phyloP scores from a whole-genome alignment of 1,140 invertebrate species.

The Grapholita molesta region DNA sequence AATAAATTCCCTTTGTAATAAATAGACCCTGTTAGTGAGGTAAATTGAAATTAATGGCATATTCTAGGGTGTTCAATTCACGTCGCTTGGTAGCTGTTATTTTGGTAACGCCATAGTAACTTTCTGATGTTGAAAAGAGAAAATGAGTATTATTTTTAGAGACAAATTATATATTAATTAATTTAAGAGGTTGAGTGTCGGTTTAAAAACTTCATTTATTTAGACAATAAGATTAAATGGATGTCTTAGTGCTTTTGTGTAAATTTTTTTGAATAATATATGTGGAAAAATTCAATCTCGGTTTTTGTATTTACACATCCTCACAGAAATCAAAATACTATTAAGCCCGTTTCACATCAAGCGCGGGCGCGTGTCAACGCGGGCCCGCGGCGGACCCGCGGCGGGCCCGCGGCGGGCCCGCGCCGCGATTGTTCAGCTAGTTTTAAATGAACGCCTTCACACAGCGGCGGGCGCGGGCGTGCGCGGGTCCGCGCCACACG shows the following conservation, averaged over 20 bases:
- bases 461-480: too few relatives aligned
- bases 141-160: constrained; percentile 77
- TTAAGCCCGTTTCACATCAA: too few relatives aligned
- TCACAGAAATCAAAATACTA: background rate
- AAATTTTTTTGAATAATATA: constrained; percentile 79
- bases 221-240: constrained; percentile 78
- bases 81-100: constrained; percentile 73
- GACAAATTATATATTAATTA: constrained; percentile 73
- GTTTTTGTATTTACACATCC: constrained; percentile 23
- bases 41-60: constrained; percentile 51
- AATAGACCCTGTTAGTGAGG: constrained; percentile 58
- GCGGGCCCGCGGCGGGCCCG: too few relatives aligned
- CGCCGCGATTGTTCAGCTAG: too few relatives aligned
- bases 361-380: too few relatives aligned
- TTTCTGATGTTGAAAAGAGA: constrained; percentile 64
- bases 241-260: constrained; percentile 79
- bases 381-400: too few relatives aligned
- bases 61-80: constrained; percentile 59
- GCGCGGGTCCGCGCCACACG: too few relatives aligned
- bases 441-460: too few relatives aligned
- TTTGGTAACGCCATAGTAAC: constrained; percentile 71
- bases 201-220: constrained; percentile 75
- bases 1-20: constrained; percentile 60
- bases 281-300: constrained; percentile 67
- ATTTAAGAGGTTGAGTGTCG: constrained; percentile 73